A percentile compares a stretch with the other conserved stretches of the same genome.
Evolutionary conservation across 1,140 invertebrate genomes (phyloP).

Genomic region (Drosophila oshimai): DNA sequence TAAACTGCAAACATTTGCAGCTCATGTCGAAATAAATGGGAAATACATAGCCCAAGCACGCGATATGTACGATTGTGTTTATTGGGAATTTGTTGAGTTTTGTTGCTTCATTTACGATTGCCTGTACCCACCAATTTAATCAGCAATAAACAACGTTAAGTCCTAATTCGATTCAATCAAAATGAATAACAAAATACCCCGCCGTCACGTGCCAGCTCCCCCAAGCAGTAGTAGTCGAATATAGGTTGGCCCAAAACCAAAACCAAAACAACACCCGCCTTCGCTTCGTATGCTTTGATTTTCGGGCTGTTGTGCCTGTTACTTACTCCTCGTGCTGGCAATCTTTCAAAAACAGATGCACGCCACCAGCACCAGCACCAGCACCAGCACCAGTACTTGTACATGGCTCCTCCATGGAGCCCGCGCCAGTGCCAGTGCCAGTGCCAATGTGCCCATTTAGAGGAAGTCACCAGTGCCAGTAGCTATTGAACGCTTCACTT

Average conservation of each 20-base stretch:
- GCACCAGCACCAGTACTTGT: neutral
- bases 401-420: neutral
- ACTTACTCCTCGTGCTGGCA: slow-evolving; percentile 36
- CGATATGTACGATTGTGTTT: slow-evolving; percentile 38
- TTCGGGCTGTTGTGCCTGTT: slow-evolving; percentile 33
- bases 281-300: slow-evolving; percentile 51
- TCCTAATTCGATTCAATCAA: slow-evolving; percentile 81
- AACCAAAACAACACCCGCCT: slow-evolving; percentile 67
- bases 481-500: slow-evolving; percentile 47
- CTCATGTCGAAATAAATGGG: slow-evolving; percentile 36
- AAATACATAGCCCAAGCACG: slow-evolving; percentile 35
- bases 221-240: slow-evolving; percentile 48
- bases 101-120: slow-evolving; percentile 53
- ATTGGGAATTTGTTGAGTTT: slow-evolving; percentile 21
- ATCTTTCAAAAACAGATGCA: slow-evolving; percentile 59
- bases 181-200: slow-evolving; percentile 71
- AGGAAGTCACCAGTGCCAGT: slow-evolving; percentile 25
- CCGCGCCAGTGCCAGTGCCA: neutral
- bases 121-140: slow-evolving; percentile 75
- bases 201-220: slow-evolving; percentile 28
- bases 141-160: slow-evolving; percentile 80
- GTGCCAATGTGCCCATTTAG: slow-evolving; percentile 38
- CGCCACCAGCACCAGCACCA: slow-evolving; percentile 9
- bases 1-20: slow-evolving; percentile 31
- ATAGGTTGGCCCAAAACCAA: slow-evolving; percentile 74